phyloP scores from a whole-genome alignment of 92 coral and sea anemone species.

The Pocillopora grandis region DNA sequence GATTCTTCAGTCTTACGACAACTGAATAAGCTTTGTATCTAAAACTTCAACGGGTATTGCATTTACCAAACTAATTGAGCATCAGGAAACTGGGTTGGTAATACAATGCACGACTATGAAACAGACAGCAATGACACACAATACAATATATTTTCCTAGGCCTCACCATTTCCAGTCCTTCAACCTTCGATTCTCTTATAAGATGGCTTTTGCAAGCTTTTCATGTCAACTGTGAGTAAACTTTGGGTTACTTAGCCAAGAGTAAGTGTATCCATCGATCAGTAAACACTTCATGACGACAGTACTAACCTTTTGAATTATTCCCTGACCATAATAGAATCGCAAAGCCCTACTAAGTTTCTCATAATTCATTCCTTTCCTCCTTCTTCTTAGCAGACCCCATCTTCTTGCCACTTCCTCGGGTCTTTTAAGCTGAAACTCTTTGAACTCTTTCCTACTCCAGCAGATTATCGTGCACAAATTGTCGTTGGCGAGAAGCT shows the following conservation, averaged over 20 bases:
- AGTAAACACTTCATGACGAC: not conserved
- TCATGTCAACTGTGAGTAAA: not conserved
- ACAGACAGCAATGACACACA: too few species aligned
- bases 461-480: slow-evolving; percentile 74
- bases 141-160: too few species aligned
- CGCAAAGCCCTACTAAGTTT: slow-evolving; percentile 88
- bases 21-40: too few species aligned
- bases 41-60: too few species aligned
- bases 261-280: not conserved
- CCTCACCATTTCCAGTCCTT: too few species aligned
- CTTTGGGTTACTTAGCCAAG: too few species aligned
- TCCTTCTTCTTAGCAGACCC: slow-evolving; percentile 74
- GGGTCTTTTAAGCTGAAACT: slow-evolving; percentile 74
- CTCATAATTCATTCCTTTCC: slow-evolving; percentile 84
- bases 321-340: slow-evolving; percentile 79
- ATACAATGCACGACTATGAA: too few species aligned
- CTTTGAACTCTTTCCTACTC: slow-evolving; percentile 78
- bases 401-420: slow-evolving; percentile 86
- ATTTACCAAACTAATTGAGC: too few species aligned
- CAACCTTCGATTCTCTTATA: too few species aligned
- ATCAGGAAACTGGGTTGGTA: too few species aligned
- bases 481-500: slow-evolving; percentile 75
- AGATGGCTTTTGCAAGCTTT: too few species aligned
- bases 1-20: too few species aligned
- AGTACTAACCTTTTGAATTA: slow-evolving; percentile 77